phyloP scores from a whole-genome alignment of 1,140 invertebrate genomes.

The Himalopsyche phryganea region DNA sequence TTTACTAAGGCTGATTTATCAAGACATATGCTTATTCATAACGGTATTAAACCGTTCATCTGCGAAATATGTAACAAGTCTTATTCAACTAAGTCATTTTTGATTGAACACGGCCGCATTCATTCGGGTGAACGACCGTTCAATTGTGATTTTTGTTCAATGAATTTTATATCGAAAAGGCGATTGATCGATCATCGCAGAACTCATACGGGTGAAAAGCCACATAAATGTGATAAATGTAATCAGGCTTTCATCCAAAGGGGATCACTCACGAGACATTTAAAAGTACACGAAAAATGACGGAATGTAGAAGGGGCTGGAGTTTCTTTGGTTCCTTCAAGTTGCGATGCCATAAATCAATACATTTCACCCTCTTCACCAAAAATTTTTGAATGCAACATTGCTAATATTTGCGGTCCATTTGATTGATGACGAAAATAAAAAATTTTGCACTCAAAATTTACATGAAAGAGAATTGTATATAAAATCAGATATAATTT shows the following conservation, averaged over 20 bases:
- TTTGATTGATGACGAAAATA: not conserved
- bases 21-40: constrained; percentile 61
- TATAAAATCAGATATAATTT: too few relatives aligned
- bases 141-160: constrained; percentile 59
- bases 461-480: too few relatives aligned
- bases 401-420: too few relatives aligned
- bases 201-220: constrained; percentile 69
- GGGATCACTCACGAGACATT: constrained; percentile 52
- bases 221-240: constrained; percentile 61
- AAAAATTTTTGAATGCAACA: not conserved
- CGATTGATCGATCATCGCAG: constrained; percentile 55
- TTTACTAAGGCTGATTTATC: constrained; percentile 57
- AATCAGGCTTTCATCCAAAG: constrained; percentile 55
- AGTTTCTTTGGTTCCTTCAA: not conserved
- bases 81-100: constrained; percentile 49
- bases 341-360: not conserved
- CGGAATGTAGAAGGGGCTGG: constrained; percentile 11
- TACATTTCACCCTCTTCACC: not conserved
- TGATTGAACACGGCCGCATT: constrained; percentile 55
- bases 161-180: constrained; percentile 44
- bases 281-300: constrained; percentile 42
- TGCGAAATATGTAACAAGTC: constrained; percentile 62
- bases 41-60: constrained; percentile 56
- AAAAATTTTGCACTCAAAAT: too few relatives aligned
- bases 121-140: constrained; percentile 60